Evolutionary conservation across 2,888 invertebrate species (phyloP), one percentile per base, ranked within the genome.

Genomic region (Diaphora mendica): DNA sequence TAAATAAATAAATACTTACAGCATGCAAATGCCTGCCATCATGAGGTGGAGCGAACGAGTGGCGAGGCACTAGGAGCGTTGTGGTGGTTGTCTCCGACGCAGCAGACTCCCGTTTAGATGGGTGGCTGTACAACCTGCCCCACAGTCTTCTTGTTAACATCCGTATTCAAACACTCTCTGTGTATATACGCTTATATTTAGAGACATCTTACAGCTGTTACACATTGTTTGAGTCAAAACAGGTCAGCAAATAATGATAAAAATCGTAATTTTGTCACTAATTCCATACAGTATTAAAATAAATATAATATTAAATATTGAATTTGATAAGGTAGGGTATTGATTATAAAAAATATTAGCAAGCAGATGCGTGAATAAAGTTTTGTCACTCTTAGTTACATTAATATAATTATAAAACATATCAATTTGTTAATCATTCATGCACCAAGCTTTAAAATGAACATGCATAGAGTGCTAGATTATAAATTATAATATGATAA

Each of bases 21-120:
- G 93, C 91, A 78, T 94, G 94, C 26, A 94, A 88, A 82, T 95
- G 94, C 78, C 92, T 89, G 68, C 90, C 90, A 77, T 95, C 95
- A 72, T 90, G 88, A 71, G 92, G 93, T 17, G 95, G 94, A 8
- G 93, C 94, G 23, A 95, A 91, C 9, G 95, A 95, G 59, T 91
- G 92, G 74, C 95, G 85, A 23, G 94, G 95, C 73, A 95, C 94
- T 82, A 98, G 96, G 81, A 97, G 95, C 9, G 98, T 98, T 23
- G 98, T 98, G 74, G 98, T 98, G 62, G 98, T 98, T 73, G 97
- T 96, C 92, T 98, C 98, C 73, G 98, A 97, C 26, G 97, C 97
- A 78, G 97, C 97, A 8, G 98, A 98, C 92, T 98, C 98, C 77
- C 98, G 96, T 92, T 98, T 98, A 83, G 97, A 97, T 72, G 97